Conservation (phyloP, 2,888 invertebrate species). For the Therioaphis trifolii region DNA sequence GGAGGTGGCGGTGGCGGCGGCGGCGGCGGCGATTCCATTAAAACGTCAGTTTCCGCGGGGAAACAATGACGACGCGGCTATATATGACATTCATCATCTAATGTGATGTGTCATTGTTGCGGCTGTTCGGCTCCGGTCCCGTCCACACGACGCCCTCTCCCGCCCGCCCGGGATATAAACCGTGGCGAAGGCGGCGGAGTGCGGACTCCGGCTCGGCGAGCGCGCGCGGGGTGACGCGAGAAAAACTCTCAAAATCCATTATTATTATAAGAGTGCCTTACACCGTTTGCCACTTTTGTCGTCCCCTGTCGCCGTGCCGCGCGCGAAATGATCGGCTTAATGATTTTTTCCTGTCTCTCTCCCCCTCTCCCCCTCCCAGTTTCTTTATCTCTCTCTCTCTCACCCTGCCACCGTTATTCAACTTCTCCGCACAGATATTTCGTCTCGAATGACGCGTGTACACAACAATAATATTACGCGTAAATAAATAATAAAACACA, state of each 20-base stretch:
- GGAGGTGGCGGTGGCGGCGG: no score
- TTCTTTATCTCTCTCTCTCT: neutral
- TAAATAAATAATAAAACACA: no score
- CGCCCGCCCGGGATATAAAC: neutral
- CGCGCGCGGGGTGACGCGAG: neutral
- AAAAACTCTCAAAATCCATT: slow-evolving; percentile 24
- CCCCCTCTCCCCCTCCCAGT: neutral
- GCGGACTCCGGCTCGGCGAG: no score
- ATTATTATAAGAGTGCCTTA: neutral
- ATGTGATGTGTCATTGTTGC: slow-evolving; percentile 34
- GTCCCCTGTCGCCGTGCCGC: neutral
- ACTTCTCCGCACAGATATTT: no score
- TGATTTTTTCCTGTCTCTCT: neutral
- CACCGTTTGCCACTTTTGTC: slow-evolving; percentile 24
- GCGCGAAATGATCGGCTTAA: slow-evolving; percentile 19
- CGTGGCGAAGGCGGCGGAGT: no score
- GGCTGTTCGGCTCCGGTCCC: neutral
- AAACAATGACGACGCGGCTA: slow-evolving; percentile 41
- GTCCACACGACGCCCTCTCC: neutral
- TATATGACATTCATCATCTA: slow-evolving; percentile 54
- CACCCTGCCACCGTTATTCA: neutral
- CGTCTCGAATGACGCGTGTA: no score
- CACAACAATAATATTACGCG: neutral
- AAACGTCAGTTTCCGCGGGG: slow-evolving; percentile 42
- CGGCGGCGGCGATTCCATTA: slow-evolving; percentile 45